A percentile compares a stretch with the other conserved stretches of the same genome.
Conservation (phyloP, 2,113 vertebrate species). For the Megaleporinus macrocephalus region DNA sequence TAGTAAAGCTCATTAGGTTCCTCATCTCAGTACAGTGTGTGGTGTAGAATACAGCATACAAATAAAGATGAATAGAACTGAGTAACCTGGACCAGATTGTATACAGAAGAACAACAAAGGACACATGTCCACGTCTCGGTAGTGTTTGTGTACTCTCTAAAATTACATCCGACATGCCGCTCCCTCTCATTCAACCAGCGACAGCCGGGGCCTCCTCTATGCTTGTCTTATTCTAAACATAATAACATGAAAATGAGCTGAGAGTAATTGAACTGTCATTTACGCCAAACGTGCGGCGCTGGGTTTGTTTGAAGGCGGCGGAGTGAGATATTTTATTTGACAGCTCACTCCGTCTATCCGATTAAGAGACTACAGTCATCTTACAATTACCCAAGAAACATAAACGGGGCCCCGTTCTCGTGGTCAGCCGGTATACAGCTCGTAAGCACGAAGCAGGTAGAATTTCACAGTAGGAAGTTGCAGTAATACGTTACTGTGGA, state of each 20-base stretch:
- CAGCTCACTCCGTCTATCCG: slow-evolving; percentile 20
- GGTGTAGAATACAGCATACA: no score
- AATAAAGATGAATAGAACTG: no score
- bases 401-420: slow-evolving; percentile 65
- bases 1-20: no score
- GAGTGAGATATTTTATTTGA: slow-evolving; percentile 8
- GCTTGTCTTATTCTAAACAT: background rate
- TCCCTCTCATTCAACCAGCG: background rate
- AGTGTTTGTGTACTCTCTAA: background rate
- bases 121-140: background rate
- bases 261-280: background rate
- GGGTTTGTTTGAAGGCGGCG: slow-evolving; percentile 28
- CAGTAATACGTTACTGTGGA: slow-evolving; percentile 69
- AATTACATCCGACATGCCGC: background rate
- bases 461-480: slow-evolving; percentile 81
- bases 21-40: no score
- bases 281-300: background rate
- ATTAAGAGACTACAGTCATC: slow-evolving; percentile 26
- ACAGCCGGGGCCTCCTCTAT: background rate
- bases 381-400: slow-evolving; percentile 40
- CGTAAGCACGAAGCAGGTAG: slow-evolving; percentile 72
- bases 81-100: no score
- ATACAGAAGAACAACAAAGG: no score
- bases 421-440: slow-evolving; percentile 72
- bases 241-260: slow-evolving; percentile 2